phyloP scores from a whole-genome alignment of 2,113 vertebrate genomes.

The Tychaedon coryphoeus region DNA sequence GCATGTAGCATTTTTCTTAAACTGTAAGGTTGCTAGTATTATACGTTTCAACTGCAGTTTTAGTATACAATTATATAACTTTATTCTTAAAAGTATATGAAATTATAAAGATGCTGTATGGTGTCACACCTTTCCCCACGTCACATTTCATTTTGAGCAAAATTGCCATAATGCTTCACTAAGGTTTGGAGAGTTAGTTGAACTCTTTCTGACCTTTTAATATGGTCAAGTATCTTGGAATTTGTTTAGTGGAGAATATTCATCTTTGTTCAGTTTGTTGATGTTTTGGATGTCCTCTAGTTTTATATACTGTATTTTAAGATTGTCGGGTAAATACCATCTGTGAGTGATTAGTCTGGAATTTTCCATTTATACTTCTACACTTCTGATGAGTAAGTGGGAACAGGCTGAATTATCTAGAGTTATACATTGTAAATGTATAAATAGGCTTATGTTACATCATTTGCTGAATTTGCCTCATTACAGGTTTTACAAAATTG shows the following conservation, averaged over 20 bases:
- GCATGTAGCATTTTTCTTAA: neutral
- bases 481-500: neutral
- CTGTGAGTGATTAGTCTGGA: neutral
- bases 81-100: neutral
- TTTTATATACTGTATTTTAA: neutral
- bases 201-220: neutral
- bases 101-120: neutral
- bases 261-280: neutral
- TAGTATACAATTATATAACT: neutral
- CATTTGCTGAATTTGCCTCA: neutral
- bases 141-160: neutral
- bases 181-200: neutral
- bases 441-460: neutral
- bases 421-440: neutral
- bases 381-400: neutral
- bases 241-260: neutral
- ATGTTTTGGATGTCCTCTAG: neutral
- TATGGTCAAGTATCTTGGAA: neutral
- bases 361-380: neutral
- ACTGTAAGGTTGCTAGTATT: neutral
- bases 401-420: neutral
- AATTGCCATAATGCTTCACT: neutral
- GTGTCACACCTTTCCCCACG: neutral
- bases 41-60: neutral
- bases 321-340: neutral